Percentiles rank a stretch among this genome's conserved stretches.
phyloP scores from a whole-genome alignment of 2,797 vertebrate genomes.

The Chaetodon trifasciatus region DNA sequence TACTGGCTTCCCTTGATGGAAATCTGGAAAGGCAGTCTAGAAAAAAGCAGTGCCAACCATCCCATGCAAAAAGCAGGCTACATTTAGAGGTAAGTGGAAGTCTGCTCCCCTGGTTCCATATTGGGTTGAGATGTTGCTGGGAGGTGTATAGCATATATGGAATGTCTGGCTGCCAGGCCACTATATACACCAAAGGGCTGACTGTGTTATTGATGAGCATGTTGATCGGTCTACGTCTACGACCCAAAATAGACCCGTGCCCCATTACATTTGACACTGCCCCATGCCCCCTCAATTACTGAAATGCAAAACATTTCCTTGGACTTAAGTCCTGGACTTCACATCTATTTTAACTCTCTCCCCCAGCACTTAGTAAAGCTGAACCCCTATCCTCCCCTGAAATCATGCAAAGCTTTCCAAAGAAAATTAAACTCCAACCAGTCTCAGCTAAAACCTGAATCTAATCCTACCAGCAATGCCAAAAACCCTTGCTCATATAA shows the following conservation, averaged over 20 bases:
- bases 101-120: slow-evolving; percentile 34
- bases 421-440: slow-evolving; percentile 19
- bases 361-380: not conserved
- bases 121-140: slow-evolving; percentile 43
- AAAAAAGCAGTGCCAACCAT: slow-evolving; percentile 27
- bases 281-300: slow-evolving; percentile 61
- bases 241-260: slow-evolving; percentile 61
- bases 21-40: slow-evolving; percentile 13
- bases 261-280: slow-evolving; percentile 51
- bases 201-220: slow-evolving; percentile 63
- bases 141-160: slow-evolving; percentile 58
- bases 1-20: slow-evolving; percentile 33
- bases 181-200: slow-evolving; percentile 36
- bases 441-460: slow-evolving; percentile 21
- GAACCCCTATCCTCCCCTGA: not conserved
- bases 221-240: slow-evolving; percentile 35
- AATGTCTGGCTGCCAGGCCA: slow-evolving; percentile 59
- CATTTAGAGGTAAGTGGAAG: slow-evolving; percentile 23
- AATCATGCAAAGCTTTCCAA: slow-evolving; percentile 28
- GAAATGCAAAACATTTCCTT: slow-evolving; percentile 62
- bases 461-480: slow-evolving; percentile 27
- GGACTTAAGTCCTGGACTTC: slow-evolving; percentile 11
- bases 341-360: not conserved
- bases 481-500: slow-evolving; percentile 23
- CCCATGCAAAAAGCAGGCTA: slow-evolving; percentile 17